Conservation (phyloP, 2,797 vertebrate genomes). For the Hemitrygon akajei region DNA sequence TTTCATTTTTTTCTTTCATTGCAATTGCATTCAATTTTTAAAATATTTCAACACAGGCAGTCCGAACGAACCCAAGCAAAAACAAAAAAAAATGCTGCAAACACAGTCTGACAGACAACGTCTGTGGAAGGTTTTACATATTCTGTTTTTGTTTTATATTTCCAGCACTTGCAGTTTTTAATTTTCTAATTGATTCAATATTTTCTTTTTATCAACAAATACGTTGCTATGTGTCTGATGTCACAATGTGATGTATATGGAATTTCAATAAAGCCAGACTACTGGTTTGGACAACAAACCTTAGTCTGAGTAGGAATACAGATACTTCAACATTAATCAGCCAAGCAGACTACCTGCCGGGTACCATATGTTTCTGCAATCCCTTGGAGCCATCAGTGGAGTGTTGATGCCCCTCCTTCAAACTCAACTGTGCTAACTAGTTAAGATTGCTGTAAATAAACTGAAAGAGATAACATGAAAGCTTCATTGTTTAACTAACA, state of each 20-base stretch:
- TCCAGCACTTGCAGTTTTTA: too few relatives aligned
- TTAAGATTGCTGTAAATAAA: neutral
- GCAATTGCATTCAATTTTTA: neutral
- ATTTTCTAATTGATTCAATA: too few relatives aligned
- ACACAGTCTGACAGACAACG: too few relatives aligned
- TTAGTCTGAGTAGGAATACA: neutral
- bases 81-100: too few relatives aligned
- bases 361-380: neutral
- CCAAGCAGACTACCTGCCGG: neutral
- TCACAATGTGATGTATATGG: neutral
- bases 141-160: too few relatives aligned
- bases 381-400: neutral
- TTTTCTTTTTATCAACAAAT: neutral
- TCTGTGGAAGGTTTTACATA: too few relatives aligned
- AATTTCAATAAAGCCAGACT: neutral
- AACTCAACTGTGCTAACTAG: neutral
- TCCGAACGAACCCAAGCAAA: neutral
- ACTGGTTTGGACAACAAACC: neutral
- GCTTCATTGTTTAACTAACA: neutral
- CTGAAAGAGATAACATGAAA: neutral
- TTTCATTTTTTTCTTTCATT: neutral
- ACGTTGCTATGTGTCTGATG: neutral
- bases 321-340: neutral
- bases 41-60: neutral
- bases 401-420: neutral